These are phyloP conservation scores for Geotrupes spiniger DNA, from an alignment of 2,888 invertebrate species.

Conservation along the genomic window DNA sequence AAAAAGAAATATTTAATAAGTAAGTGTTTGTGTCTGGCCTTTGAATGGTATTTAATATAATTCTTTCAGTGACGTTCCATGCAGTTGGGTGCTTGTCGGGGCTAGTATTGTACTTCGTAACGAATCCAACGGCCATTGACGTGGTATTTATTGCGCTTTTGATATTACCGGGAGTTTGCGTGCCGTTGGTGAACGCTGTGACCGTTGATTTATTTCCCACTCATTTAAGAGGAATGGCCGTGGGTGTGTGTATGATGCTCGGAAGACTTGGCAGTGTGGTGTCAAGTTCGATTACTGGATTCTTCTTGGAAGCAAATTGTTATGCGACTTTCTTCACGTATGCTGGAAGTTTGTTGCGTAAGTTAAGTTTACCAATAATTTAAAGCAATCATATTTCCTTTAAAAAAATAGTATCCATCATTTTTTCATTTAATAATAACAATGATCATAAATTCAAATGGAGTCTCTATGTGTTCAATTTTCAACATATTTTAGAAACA, in stretches of 20 bases:
- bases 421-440: too few relatives aligned
- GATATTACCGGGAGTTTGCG: constrained; percentile 34
- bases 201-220: constrained; percentile 47
- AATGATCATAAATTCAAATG: too few relatives aligned
- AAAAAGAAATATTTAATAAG: constrained; percentile 27
- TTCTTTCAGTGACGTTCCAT: constrained; percentile 3
- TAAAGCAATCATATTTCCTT: too few relatives aligned
- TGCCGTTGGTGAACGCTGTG: constrained; percentile 36
- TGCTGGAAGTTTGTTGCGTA: constrained; percentile 20
- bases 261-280: constrained; percentile 64
- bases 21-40: constrained; percentile 12
- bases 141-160: constrained; percentile 33
- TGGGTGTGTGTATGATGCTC: constrained; percentile 63
- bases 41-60: neutral
- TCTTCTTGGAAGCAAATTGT: constrained; percentile 55
- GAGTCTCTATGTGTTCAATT: too few relatives aligned
- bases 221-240: constrained; percentile 57
- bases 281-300: constrained; percentile 63
- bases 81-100: neutral
- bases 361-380: constrained; percentile 4
- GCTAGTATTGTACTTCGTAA: constrained; percentile 27
- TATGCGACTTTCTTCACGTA: constrained; percentile 29
- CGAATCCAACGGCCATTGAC: constrained; percentile 30
- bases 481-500: too few relatives aligned
- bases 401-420: too few relatives aligned